Conservation (phyloP, 2,797 vertebrate genomes). For the Lagodon rhomboides region DNA sequence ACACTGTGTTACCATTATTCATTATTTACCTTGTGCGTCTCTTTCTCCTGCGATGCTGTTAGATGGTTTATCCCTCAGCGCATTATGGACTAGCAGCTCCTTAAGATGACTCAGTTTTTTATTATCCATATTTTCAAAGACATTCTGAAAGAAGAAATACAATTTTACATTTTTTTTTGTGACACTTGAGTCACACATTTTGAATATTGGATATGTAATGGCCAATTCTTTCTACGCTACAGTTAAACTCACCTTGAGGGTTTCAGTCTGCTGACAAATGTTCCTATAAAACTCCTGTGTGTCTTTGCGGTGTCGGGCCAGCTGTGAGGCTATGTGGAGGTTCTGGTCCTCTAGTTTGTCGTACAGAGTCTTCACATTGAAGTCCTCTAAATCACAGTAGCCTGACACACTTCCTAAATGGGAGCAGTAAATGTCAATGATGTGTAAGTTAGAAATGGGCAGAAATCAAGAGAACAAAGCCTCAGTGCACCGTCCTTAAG, state of each 20-base stretch:
- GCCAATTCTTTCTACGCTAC: background rate
- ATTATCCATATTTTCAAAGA: constrained; percentile 83
- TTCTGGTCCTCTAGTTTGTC: constrained; percentile 97
- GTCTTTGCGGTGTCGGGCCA: constrained; percentile 91
- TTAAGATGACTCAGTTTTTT: constrained; percentile 76
- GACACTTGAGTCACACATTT: background rate
- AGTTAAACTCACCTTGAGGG: constrained; percentile 83
- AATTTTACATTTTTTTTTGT: background rate
- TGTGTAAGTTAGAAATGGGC: background rate
- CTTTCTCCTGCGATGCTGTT: constrained; percentile 35
- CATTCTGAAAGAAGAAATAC: constrained; percentile 79
- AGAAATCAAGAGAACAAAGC: background rate
- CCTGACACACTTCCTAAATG: constrained; percentile 71
- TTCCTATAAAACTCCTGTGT: constrained; percentile 89
- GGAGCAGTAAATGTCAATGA: constrained; percentile 21
- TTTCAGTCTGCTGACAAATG: constrained; percentile 86
- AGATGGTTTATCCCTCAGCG: constrained; percentile 52
- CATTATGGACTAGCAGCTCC: constrained; percentile 74
- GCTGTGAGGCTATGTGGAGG: constrained; percentile 91
- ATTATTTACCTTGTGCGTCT: constrained; percentile 68
- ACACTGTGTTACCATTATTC: background rate
- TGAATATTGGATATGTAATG: background rate
- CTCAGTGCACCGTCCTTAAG: background rate
- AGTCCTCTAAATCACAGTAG: constrained; percentile 88
- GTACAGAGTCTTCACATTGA: constrained; percentile 92